phyloP scores from a whole-genome alignment of 1,140 invertebrate genomes.

The Micrasema minimum region DNA sequence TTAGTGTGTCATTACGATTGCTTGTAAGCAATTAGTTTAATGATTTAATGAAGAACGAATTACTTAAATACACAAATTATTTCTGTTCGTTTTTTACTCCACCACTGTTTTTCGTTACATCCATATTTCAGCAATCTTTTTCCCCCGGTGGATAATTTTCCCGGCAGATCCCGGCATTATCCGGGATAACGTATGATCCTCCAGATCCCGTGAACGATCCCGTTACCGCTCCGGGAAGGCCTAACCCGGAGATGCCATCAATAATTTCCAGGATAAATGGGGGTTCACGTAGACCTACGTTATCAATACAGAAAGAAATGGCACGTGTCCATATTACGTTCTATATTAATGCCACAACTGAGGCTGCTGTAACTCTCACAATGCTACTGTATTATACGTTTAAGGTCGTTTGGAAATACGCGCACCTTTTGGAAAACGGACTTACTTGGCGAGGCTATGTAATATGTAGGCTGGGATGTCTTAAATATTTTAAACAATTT shows the following conservation, averaged over 20 bases:
- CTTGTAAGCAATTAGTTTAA: too few species aligned
- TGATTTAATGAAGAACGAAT: too few species aligned
- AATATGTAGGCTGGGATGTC: too few species aligned
- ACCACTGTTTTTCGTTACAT: conserved; percentile 31
- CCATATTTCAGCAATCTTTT: conserved; percentile 53
- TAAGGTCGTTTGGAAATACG: too few species aligned
- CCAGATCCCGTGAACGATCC: conserved; percentile 47
- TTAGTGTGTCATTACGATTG: too few species aligned
- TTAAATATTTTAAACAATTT: too few species aligned
- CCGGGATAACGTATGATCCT: conserved; percentile 54
- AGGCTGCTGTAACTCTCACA: conserved; percentile 8
- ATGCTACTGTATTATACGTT: too few species aligned
- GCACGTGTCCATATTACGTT: conserved; percentile 16
- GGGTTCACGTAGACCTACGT: conserved; percentile 35
- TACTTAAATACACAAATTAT: too few species aligned
- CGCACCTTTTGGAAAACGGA: too few species aligned
- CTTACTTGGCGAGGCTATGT: too few species aligned
- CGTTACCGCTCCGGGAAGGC: conserved; percentile 42
- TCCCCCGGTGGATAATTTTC: conserved; percentile 49
- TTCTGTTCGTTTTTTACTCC: neutral
- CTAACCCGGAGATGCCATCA: conserved; percentile 44
- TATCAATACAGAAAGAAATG: conserved; percentile 34
- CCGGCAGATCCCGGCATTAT: conserved; percentile 49
- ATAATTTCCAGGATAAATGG: conserved; percentile 50
- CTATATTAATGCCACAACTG: conserved; percentile 12